phyloP scores from a whole-genome alignment of 1,140 invertebrate genomes.

The Drosophila obscura region DNA sequence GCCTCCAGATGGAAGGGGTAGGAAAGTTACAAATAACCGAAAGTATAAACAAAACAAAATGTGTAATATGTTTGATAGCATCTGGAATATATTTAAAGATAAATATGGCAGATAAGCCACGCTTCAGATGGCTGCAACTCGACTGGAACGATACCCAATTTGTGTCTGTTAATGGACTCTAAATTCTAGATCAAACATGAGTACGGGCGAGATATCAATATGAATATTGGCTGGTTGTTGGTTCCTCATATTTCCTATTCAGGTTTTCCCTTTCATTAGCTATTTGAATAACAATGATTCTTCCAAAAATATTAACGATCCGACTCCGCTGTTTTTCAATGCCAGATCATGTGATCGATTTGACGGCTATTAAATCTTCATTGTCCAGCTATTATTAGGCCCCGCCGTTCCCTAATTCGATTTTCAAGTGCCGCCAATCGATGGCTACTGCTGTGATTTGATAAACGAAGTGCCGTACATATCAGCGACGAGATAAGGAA shows the following conservation, averaged over 20 bases:
- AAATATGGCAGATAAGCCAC: not conserved
- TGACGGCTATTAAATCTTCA: slow-evolving; percentile 22
- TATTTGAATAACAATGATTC: not conserved
- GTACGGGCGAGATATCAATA: slow-evolving; percentile 6
- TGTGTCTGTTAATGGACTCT: slow-evolving; percentile 17
- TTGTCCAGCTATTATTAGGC: slow-evolving; percentile 30
- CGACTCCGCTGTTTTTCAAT: slow-evolving; percentile 6
- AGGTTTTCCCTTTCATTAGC: slow-evolving; percentile 13
- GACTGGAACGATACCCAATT: slow-evolving; percentile 7
- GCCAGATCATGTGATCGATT: slow-evolving; percentile 14
- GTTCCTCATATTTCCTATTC: slow-evolving; percentile 2
- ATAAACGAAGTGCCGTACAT: slow-evolving; percentile 5
- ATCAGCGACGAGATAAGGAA: no score
- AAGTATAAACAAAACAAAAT: slow-evolving; percentile 21
- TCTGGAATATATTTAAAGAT: slow-evolving; percentile 7
- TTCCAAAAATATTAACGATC: slow-evolving; percentile 6
- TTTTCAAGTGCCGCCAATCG: slow-evolving; percentile 11
- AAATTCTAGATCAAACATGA: slow-evolving; percentile 45
- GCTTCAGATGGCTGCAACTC: slow-evolving; percentile 11
- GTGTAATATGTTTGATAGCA: not conserved
- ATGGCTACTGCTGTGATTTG: slow-evolving; percentile 27
- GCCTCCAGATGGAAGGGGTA: slow-evolving; percentile 15
- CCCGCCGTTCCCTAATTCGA: slow-evolving; percentile 22
- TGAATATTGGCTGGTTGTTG: not conserved
- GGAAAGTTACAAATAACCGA: slow-evolving; percentile 32